These are phyloP conservation scores for Syngnathus rostellatus DNA, from an alignment of 2,797 vertebrate genomes.

Conservation along the genomic window DNA sequence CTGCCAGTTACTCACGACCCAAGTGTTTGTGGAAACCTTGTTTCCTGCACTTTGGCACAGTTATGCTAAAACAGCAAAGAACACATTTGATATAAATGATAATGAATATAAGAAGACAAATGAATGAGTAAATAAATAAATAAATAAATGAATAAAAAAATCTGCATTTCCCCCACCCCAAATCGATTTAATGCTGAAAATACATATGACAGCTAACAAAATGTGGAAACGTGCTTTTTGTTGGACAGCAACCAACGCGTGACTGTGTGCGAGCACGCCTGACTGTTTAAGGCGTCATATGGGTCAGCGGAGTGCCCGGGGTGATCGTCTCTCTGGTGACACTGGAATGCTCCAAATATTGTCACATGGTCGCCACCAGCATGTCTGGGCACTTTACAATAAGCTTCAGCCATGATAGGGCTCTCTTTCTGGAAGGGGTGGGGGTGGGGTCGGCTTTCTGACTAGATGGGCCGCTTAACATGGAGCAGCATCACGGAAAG, in stretches of 20 bases:
- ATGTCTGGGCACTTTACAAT: slow-evolving; percentile 25
- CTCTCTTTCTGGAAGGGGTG: slow-evolving; percentile 8
- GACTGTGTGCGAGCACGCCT: not conserved
- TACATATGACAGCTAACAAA: not conserved
- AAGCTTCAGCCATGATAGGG: slow-evolving; percentile 18
- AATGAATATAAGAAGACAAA: too few relatives aligned
- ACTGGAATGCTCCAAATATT: slow-evolving; percentile 47
- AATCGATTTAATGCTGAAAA: too few relatives aligned
- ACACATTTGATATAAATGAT: not conserved
- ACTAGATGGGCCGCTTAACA: slow-evolving; percentile 18
- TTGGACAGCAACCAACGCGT: not conserved
- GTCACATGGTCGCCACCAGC: slow-evolving; percentile 46
- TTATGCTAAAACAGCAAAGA: not conserved
- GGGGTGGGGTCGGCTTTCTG: slow-evolving; percentile 2
- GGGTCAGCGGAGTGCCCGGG: slow-evolving; percentile 45
- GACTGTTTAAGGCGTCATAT: slow-evolving; percentile 39
- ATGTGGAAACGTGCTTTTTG: not conserved
- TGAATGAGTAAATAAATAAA: too few relatives aligned
- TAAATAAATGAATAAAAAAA: not conserved
- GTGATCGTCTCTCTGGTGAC: slow-evolving; percentile 38
- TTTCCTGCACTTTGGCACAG: not conserved
- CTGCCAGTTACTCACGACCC: slow-evolving; percentile 52
- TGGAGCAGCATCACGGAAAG: slow-evolving; percentile 15
- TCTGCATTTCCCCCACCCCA: too few relatives aligned
- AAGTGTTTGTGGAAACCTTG: slow-evolving; percentile 10